Conservation (phyloP, 2,888 invertebrate species). For the Neria commutata region DNA sequence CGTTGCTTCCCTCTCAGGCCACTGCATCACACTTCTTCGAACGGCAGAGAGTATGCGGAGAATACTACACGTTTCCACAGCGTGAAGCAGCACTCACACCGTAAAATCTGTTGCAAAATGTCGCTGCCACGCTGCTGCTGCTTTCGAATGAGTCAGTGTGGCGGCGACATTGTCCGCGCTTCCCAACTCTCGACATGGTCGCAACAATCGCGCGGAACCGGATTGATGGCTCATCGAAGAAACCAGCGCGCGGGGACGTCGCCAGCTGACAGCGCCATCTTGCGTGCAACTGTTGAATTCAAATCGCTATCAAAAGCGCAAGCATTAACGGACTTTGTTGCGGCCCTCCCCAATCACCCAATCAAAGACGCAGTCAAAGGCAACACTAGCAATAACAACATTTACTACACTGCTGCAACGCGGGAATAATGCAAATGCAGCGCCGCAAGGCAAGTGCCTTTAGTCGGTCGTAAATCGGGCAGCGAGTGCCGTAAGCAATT, state of each 20-base stretch:
- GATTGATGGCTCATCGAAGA: not conserved
- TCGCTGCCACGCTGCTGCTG: not conserved
- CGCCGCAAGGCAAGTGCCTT: constrained; percentile 19
- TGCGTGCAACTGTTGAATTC: not conserved
- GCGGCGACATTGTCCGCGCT: no score
- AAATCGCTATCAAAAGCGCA: not conserved
- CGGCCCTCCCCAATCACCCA: not conserved
- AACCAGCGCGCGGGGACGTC: no score
- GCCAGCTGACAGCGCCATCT: not conserved
- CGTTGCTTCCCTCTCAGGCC: no score
- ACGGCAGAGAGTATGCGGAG: no score
- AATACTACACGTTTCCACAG: no score
- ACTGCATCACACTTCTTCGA: no score
- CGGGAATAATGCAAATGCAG: constrained; percentile 51
- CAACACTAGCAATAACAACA: constrained; percentile 4
- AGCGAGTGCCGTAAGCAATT: constrained; percentile 51
- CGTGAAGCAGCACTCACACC: no score
- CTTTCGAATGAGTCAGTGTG: not conserved
- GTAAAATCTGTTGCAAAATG: no score
- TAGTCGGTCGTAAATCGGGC: constrained; percentile 49
- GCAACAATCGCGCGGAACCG: not conserved
- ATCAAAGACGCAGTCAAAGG: not conserved
- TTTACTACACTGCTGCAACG: constrained; percentile 39
- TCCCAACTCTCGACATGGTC: no score
- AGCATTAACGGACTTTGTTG: not conserved